Evolutionary conservation across 2,888 invertebrate species (phyloP).

Genomic region (Rugalucina vietnamica): DNA sequence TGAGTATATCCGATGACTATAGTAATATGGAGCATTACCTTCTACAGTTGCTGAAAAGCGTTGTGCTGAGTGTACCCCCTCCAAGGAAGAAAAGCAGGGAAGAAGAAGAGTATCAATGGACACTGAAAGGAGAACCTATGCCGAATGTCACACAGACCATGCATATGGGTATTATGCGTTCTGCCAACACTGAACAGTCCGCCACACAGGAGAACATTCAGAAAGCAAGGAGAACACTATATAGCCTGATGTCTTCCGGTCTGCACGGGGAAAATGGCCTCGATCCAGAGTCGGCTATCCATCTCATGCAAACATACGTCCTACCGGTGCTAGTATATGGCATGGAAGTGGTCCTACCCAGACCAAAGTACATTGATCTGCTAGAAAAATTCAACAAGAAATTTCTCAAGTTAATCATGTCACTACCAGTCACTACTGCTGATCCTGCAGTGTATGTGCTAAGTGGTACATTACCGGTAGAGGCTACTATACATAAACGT

Average conservation of each 20-base stretch:
- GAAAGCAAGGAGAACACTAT: neutral
- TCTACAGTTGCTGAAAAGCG: neutral
- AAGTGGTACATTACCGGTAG: neutral
- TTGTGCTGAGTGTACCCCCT: neutral
- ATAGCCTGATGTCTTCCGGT: neutral
- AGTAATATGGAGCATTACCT: neutral
- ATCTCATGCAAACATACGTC: neutral
- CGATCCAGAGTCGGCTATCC: neutral
- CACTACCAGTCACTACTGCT: slow-evolving; percentile 1
- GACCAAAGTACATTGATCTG: neutral
- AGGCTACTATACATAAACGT: neutral
- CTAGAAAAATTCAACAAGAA: slow-evolving; percentile 7
- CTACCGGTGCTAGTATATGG: neutral
- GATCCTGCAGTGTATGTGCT: slow-evolving; percentile 10
- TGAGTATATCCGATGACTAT: neutral
- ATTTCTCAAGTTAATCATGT: neutral
- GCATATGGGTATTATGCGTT: slow-evolving; percentile 3
- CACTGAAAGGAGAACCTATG: neutral
- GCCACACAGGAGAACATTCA: neutral
- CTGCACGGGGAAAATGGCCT: slow-evolving; percentile 14
- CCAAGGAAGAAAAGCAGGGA: neutral
- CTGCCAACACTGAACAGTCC: neutral
- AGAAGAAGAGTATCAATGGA: neutral
- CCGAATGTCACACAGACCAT: neutral
- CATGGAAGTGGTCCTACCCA: neutral